Conservation (phyloP, 2,888 invertebrate species). For the Pseudococcus longispinus region DNA sequence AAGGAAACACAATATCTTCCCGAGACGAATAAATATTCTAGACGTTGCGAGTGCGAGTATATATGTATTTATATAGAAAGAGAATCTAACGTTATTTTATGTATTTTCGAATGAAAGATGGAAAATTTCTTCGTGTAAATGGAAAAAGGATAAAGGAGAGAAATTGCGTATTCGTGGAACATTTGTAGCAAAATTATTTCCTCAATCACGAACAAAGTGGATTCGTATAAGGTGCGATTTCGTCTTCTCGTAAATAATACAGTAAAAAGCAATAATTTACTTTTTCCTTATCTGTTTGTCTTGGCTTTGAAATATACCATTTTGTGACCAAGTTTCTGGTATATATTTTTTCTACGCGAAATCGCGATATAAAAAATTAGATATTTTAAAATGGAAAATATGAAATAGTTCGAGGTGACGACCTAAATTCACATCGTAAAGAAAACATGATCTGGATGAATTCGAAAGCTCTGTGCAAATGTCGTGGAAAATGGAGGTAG, state of each 20-base stretch:
- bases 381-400: neutral
- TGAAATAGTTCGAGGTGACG: neutral
- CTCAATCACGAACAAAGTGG: constrained; percentile 36
- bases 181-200: constrained; percentile 37
- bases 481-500: too few relatives aligned
- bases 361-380: neutral
- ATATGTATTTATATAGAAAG: neutral
- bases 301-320: constrained; percentile 7
- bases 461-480: too few relatives aligned
- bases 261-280: constrained; percentile 42
- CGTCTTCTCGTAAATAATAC: constrained; percentile 34
- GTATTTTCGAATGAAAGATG: neutral
- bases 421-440: neutral
- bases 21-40: neutral
- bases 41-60: neutral
- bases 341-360: neutral
- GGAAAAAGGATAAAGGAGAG: constrained; percentile 39
- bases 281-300: constrained; percentile 38
- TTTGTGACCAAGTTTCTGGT: constrained; percentile 18
- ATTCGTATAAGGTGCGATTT: constrained; percentile 24
- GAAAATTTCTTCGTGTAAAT: constrained; percentile 34
- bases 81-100: neutral
- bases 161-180: constrained; percentile 30
- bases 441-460: neutral
- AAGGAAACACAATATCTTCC: constrained; percentile 12